Conservation (phyloP, 2,888 invertebrate species). For the Itoplectis maculator region DNA sequence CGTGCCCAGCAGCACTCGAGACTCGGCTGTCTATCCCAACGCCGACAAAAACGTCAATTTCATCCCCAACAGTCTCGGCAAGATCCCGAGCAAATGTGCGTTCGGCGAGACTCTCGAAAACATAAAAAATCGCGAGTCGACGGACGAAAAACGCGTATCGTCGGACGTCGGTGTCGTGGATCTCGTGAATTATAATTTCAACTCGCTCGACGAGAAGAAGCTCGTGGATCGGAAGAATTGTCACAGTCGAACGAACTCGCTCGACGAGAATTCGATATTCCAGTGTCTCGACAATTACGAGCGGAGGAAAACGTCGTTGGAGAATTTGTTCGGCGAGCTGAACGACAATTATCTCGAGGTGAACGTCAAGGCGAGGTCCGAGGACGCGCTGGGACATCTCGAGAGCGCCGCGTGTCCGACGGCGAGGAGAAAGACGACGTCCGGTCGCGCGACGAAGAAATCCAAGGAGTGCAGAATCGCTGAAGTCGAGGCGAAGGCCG, state of each 20-base stretch:
- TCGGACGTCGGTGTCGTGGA: conserved; percentile 46
- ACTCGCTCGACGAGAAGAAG: conserved; percentile 71
- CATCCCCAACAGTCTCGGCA: conserved; percentile 75
- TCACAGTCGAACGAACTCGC: conserved; percentile 76
- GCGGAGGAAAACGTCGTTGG: conserved; percentile 73
- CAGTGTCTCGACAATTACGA: conserved; percentile 55
- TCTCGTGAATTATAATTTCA: conserved; percentile 76
- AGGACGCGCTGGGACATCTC: conserved; percentile 71
- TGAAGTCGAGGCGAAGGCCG: conserved; percentile 73
- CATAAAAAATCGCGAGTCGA: conserved; percentile 63
- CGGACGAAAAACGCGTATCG: conserved; percentile 28
- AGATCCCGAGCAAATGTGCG: conserved; percentile 69
- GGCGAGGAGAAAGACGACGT: conserved; percentile 56
- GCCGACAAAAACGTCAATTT: conserved; percentile 73
- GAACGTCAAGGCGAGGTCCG: conserved; percentile 74
- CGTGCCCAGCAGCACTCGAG: conserved; percentile 44
- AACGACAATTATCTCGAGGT: conserved; percentile 62
- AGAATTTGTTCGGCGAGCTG: conserved; percentile 68
- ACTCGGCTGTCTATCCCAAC: conserved; percentile 28
- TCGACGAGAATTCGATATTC: conserved; percentile 76
- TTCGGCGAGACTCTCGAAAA: conserved; percentile 72
- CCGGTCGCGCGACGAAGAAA: conserved; percentile 16
- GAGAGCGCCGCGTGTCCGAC: conserved; percentile 44
- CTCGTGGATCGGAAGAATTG: conserved; percentile 72
- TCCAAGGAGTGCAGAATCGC: conserved; percentile 64